Evolutionary conservation across 2,797 vertebrate genomes (phyloP).

Genomic region (Oryzias sinensis): DNA sequence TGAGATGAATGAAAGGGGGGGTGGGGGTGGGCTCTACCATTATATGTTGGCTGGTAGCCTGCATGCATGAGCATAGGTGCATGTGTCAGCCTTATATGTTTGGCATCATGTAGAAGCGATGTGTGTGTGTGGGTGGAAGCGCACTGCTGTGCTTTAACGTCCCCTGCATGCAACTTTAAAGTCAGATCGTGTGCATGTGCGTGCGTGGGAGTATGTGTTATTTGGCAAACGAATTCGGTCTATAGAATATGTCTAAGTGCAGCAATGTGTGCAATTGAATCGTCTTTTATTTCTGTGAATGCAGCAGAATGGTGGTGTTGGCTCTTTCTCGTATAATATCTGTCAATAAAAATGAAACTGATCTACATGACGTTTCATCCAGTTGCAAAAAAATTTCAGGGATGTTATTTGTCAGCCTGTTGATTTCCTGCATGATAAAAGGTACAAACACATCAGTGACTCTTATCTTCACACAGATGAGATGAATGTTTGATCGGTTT

Average conservation of each 20-base stretch:
- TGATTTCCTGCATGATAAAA: no score
- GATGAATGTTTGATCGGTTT: no score
- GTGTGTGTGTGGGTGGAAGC: constrained; percentile 41
- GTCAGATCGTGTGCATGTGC: constrained; percentile 27
- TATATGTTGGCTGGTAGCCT: constrained; percentile 34
- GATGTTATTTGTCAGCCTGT: constrained; percentile 4
- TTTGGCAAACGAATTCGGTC: constrained; percentile 18
- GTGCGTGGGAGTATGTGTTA: constrained; percentile 32
- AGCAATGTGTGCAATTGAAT: constrained; percentile 4
- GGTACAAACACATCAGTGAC: no score
- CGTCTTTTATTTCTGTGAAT: neutral
- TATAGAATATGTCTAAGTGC: constrained; percentile 22
- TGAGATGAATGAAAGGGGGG: constrained; percentile 38
- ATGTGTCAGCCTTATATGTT: constrained; percentile 42
- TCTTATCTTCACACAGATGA: no score
- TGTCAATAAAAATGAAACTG: constrained; percentile 9
- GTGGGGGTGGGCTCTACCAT: constrained; percentile 29
- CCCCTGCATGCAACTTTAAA: constrained; percentile 32
- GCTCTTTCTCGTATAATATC: neutral
- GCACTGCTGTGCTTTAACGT: constrained; percentile 29
- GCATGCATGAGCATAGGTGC: constrained; percentile 33
- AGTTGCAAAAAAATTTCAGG: constrained; percentile 4
- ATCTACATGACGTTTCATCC: constrained; percentile 6
- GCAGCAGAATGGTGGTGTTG: neutral
- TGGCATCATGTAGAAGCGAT: constrained; percentile 33